Evolutionary conservation across 1,140 invertebrate genomes (phyloP).

Genomic region (Euborellia annulipes): DNA sequence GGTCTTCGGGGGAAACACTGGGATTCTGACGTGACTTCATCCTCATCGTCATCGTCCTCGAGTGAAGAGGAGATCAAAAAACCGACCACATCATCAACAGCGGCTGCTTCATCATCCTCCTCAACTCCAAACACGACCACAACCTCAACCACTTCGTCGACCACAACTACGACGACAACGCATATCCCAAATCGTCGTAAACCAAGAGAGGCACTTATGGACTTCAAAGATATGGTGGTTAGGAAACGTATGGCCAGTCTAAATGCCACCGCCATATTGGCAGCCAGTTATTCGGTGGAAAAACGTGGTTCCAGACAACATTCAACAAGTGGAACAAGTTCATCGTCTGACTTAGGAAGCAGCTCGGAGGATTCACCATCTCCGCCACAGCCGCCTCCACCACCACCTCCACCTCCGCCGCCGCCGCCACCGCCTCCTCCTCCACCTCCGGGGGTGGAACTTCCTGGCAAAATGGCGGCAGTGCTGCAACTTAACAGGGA

Average conservation of each 20-base stretch:
- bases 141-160: slow-evolving; percentile 4
- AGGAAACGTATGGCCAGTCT: slow-evolving; percentile 82
- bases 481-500: slow-evolving; percentile 64
- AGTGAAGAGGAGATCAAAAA: slow-evolving; percentile 28
- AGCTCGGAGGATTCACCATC: not conserved
- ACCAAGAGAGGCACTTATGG: slow-evolving; percentile 56
- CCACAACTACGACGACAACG: slow-evolving; percentile 8
- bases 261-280: slow-evolving; percentile 81
- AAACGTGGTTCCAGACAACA: slow-evolving; percentile 30
- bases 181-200: slow-evolving; percentile 29
- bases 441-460: not conserved
- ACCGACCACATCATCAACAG: slow-evolving; percentile 17
- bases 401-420: not conserved
- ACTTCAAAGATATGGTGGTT: slow-evolving; percentile 73
- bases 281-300: slow-evolving; percentile 69
- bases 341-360: not conserved
- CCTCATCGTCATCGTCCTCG: too few species aligned
- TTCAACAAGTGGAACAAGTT: not conserved
- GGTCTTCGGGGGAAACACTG: slow-evolving; percentile 64
- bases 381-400: too few species aligned
- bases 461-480: not conserved
- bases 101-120: too few species aligned
- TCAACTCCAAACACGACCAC: not conserved
- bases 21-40: slow-evolving; percentile 49
- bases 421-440: not conserved